Conservation (phyloP, 2,797 vertebrate species). For the Taenioides sp. region DNA sequence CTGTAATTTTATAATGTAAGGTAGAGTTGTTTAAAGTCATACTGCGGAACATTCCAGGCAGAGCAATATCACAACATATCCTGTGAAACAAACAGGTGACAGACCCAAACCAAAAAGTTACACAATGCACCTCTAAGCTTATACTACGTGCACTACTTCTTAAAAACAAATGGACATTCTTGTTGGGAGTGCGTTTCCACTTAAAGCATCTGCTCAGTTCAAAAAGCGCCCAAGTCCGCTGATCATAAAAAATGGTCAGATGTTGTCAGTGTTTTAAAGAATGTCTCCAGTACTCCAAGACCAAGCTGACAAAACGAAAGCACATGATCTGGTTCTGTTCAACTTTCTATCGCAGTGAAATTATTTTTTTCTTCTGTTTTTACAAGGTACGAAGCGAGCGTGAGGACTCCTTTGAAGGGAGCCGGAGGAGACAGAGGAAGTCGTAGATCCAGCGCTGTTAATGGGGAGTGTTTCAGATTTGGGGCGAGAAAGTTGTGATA, state of each 20-base stretch:
- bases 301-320: conserved; percentile 74
- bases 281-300: conserved; percentile 72
- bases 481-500: conserved; percentile 59
- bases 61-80: too few relatives aligned
- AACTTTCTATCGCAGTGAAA: conserved; percentile 64
- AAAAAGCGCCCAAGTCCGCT: conserved; percentile 51
- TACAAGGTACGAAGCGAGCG: conserved; percentile 66
- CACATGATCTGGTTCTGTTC: conserved; percentile 68
- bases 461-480: conserved; percentile 77
- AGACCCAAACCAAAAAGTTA: too few relatives aligned
- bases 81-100: too few relatives aligned
- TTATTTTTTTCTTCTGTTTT: conserved; percentile 69
- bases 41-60: too few relatives aligned
- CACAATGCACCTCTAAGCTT: not conserved
- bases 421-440: conserved; percentile 64
- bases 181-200: conserved; percentile 46
- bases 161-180: conserved; percentile 23
- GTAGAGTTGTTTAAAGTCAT: too few relatives aligned
- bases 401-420: conserved; percentile 74
- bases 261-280: conserved; percentile 77
- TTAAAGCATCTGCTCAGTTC: conserved; percentile 61
- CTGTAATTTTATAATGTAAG: too few relatives aligned
- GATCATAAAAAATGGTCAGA: conserved; percentile 70
- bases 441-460: conserved; percentile 72
- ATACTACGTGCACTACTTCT: not conserved